Evolutionary conservation across 1,140 invertebrate species (phyloP).

Genomic region (Drosophila willistoni): DNA sequence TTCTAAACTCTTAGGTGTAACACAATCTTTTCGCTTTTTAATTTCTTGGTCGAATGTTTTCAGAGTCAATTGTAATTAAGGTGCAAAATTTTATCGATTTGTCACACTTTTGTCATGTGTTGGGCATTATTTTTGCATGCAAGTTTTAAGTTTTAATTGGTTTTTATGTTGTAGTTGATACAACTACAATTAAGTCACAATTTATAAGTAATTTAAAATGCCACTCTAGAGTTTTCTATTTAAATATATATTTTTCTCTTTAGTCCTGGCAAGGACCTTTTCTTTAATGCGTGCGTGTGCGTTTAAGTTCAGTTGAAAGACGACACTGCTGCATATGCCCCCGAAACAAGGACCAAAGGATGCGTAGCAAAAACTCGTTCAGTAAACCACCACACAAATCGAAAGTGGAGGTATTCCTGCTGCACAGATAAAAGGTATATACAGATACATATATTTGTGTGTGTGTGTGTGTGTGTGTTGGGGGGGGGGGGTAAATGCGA

Average conservation of each 20-base stretch:
- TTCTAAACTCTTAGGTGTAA: no score
- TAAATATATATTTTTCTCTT: no score
- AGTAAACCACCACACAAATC: conserved; percentile 16
- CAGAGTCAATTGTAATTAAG: background rate
- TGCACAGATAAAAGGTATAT: background rate
- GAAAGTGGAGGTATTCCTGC: conserved; percentile 21
- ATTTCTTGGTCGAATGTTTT: background rate
- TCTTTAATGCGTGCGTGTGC: no score
- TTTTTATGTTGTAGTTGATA: background rate
- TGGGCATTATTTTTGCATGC: background rate
- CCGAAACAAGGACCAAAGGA: conserved; percentile 4
- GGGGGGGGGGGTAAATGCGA: conserved; percentile 22
- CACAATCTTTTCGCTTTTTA: background rate
- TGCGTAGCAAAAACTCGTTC: conserved; percentile 12
- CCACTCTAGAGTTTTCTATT: background rate
- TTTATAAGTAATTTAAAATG: background rate
- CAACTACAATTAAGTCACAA: background rate
- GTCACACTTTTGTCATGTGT: conserved; percentile 45
- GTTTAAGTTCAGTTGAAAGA: no score
- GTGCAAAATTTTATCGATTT: conserved; percentile 45
- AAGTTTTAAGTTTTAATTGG: background rate
- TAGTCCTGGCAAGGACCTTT: no score
- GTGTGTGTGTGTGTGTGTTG: no score
- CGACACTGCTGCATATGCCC: background rate
- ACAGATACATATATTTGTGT: no score